These are phyloP conservation scores for Meriones unguiculatus DNA, from an alignment of 2,113 vertebrate genomes.

Conservation along the genomic window DNA sequence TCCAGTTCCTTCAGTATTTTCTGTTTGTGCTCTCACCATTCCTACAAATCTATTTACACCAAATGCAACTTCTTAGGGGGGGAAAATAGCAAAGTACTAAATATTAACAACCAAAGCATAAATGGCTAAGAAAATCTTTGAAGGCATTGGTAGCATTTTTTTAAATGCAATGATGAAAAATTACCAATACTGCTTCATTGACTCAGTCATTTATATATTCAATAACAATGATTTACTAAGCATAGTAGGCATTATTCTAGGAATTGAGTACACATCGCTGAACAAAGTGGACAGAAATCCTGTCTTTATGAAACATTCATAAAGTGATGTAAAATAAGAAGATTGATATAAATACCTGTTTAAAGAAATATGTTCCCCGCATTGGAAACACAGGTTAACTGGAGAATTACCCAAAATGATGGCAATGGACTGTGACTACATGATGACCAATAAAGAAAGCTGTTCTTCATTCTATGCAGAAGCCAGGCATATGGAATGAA, in stretches of 20 bases:
- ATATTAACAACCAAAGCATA: background rate
- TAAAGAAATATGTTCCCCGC: background rate
- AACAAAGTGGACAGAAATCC: slow-evolving; percentile 46
- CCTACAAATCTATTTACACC: background rate
- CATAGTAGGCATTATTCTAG: slow-evolving; percentile 3
- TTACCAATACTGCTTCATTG: background rate
- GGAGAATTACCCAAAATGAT: background rate
- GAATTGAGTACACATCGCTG: background rate
- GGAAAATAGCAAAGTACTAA: slow-evolving; percentile 42
- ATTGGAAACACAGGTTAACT: background rate
- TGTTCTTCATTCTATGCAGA: background rate
- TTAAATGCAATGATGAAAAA: slow-evolving; percentile 48
- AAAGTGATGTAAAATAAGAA: slow-evolving; percentile 21
- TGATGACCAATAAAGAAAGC: background rate
- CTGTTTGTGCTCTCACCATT: slow-evolving; percentile 19
- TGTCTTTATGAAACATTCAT: slow-evolving; percentile 42
- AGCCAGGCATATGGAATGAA: background rate
- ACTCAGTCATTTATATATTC: background rate
- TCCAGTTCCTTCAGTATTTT: slow-evolving; percentile 49
- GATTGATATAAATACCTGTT: background rate
- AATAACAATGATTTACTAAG: slow-evolving; percentile 44
- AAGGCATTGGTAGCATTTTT: slow-evolving; percentile 16
- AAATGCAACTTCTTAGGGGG: slow-evolving; percentile 3
- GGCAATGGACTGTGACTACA: background rate
- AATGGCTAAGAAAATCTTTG: slow-evolving; percentile 19